phyloP scores from a whole-genome alignment of 35 echinoderm and acorn worm species.

The Hemicentrotus pulcherrimus region DNA sequence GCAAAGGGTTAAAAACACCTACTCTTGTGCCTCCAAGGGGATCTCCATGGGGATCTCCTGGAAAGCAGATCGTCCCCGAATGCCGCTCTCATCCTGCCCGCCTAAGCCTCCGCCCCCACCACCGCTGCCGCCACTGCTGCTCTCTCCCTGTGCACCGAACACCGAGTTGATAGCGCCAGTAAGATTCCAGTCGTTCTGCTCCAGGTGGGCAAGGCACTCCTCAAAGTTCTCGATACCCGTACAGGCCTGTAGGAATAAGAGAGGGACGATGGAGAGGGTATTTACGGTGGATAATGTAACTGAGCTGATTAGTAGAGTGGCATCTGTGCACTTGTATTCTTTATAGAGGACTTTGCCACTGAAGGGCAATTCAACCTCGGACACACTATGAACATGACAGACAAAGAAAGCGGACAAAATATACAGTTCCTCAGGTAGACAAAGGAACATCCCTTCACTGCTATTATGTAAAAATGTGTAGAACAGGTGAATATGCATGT shows the following conservation, averaged over 20 bases:
- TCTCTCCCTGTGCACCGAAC: slow-evolving; percentile 68
- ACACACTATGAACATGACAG: too few relatives aligned
- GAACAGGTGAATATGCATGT: too few relatives aligned
- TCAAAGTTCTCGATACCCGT: slow-evolving; percentile 95
- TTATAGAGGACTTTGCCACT: too few relatives aligned
- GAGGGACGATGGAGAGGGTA: background rate
- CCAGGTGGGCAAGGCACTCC: slow-evolving; percentile 89
- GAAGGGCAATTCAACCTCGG: too few relatives aligned
- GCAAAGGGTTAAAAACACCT: background rate
- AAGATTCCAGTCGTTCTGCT: slow-evolving; percentile 93
- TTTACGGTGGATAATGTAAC: background rate
- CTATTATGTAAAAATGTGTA: too few relatives aligned
- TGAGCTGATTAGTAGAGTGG: too few relatives aligned
- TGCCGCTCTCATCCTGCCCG: background rate
- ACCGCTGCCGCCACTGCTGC: background rate
- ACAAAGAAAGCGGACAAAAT: too few relatives aligned
- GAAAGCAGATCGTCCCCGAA: background rate
- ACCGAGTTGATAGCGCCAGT: slow-evolving; percentile 86
- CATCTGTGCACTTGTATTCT: too few relatives aligned
- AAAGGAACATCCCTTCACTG: too few relatives aligned
- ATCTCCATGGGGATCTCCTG: background rate
- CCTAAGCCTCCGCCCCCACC: background rate
- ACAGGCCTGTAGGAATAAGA: slow-evolving; percentile 69
- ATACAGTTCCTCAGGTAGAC: too few relatives aligned
- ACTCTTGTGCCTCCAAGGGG: background rate